Evolutionary conservation across 2,888 invertebrate species (phyloP).

Genomic region (Junonia oenone): DNA sequence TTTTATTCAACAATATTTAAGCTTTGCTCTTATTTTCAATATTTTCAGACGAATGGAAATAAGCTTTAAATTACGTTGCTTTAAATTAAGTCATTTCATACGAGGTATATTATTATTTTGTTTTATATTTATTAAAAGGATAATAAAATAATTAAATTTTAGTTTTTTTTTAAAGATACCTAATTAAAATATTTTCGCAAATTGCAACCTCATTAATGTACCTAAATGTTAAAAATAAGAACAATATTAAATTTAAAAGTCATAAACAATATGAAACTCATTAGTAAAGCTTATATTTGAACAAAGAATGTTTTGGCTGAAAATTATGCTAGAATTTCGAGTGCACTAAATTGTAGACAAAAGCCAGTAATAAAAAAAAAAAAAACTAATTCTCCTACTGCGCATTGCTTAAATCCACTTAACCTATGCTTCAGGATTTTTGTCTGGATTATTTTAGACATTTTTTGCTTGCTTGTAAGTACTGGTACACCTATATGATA

Average conservation of each 20-base stretch:
- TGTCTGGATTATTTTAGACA: slow-evolving; percentile 1
- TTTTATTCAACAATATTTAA: background rate
- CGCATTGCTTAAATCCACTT: slow-evolving; percentile 11
- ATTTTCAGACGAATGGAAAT: background rate
- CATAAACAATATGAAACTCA: background rate
- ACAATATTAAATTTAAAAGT: background rate
- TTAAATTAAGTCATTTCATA: too few species aligned
- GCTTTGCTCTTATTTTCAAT: background rate
- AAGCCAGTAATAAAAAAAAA: background rate
- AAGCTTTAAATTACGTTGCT: too few species aligned
- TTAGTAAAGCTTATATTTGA: background rate
- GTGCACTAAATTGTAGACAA: background rate
- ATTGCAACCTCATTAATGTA: too few species aligned
- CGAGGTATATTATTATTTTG: too few species aligned
- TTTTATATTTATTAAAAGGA: too few species aligned
- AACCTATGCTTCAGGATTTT: slow-evolving; percentile 9
- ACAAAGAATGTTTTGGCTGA: background rate
- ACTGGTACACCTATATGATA: too few species aligned
- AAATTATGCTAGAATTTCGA: background rate
- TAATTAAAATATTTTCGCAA: too few species aligned
- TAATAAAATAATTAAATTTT: too few species aligned
- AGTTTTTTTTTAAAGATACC: too few species aligned
- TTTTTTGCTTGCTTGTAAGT: too few species aligned
- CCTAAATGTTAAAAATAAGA: too few species aligned
- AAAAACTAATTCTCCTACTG: background rate